Conservation (phyloP, 2,113 vertebrate genomes). For the Tachycineta bicolor region DNA sequence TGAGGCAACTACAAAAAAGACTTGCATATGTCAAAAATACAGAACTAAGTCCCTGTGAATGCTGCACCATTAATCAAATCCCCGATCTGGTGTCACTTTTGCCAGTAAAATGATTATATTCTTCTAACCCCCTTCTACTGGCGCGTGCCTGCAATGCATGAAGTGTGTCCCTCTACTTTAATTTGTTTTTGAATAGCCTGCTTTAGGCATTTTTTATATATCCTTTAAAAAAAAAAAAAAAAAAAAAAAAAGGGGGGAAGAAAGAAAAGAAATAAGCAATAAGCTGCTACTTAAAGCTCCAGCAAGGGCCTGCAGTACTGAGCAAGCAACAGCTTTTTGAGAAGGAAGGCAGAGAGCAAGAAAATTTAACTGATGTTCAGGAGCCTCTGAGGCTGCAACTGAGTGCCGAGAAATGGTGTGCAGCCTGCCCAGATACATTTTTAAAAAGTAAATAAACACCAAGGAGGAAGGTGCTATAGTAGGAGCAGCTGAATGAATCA, state of each 20-base stretch:
- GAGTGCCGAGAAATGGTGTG: background rate
- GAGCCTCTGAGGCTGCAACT: background rate
- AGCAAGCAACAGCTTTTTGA: background rate
- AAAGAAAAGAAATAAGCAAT: background rate
- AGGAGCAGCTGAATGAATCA: conserved; percentile 38
- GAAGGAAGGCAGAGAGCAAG: background rate
- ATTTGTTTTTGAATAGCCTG: conserved; percentile 53
- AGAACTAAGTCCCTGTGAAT: conserved; percentile 47
- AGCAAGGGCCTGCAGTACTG: background rate
- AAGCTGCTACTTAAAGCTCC: conserved; percentile 1
- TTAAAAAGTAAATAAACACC: conserved; percentile 37
- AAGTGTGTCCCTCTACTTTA: conserved; percentile 59
- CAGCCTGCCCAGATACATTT: conserved; percentile 4
- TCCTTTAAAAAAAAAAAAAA: background rate
- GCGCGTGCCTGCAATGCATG: conserved; percentile 22
- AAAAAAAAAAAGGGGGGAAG: accelerated
- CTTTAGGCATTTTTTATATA: conserved; percentile 46
- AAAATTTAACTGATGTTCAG: background rate
- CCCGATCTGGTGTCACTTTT: conserved; percentile 65
- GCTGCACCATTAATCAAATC: conserved; percentile 63
- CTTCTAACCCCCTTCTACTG: conserved; percentile 33
- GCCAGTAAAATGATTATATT: conserved; percentile 59
- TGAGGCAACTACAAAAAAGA: conserved; percentile 71
- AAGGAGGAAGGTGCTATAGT: conserved; percentile 41
- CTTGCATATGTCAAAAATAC: conserved; percentile 69